phyloP scores from a whole-genome alignment of 2,888 invertebrate species.

The Agrotis puta region DNA sequence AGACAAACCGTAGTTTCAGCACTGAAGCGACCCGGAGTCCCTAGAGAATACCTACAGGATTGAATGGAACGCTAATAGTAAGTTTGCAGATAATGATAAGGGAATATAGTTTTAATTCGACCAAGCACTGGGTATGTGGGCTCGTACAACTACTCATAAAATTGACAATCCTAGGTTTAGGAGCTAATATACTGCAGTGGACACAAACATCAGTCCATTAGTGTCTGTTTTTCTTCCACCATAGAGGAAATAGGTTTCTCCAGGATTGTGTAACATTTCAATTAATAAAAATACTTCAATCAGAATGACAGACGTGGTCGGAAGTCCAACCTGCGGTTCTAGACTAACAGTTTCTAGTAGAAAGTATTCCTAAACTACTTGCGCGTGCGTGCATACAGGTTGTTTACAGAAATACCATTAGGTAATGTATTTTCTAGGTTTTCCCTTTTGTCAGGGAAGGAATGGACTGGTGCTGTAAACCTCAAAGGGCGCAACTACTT shows the following conservation, averaged over 20 bases:
- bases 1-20: too few species aligned
- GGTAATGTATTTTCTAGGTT: neutral
- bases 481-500: too few species aligned
- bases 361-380: conserved; percentile 47
- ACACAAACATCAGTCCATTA: too few species aligned
- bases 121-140: neutral
- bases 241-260: conserved; percentile 3
- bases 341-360: conserved; percentile 48
- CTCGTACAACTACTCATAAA: too few species aligned
- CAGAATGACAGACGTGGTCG: conserved; percentile 50
- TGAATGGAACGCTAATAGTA: neutral
- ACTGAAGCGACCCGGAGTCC: too few species aligned
- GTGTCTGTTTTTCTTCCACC: neutral
- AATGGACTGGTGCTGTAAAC: too few species aligned
- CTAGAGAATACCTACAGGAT: neutral
- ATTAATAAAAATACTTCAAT: conserved; percentile 45
- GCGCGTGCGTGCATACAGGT: conserved; percentile 14
- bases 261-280: conserved; percentile 43
- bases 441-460: neutral
- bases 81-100: neutral
- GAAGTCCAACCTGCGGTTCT: conserved; percentile 42
- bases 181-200: neutral
- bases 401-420: conserved; percentile 38
- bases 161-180: neutral
- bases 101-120: neutral